phyloP scores from a whole-genome alignment of 2,797 vertebrate genomes.

The Neoniphon sammara region DNA sequence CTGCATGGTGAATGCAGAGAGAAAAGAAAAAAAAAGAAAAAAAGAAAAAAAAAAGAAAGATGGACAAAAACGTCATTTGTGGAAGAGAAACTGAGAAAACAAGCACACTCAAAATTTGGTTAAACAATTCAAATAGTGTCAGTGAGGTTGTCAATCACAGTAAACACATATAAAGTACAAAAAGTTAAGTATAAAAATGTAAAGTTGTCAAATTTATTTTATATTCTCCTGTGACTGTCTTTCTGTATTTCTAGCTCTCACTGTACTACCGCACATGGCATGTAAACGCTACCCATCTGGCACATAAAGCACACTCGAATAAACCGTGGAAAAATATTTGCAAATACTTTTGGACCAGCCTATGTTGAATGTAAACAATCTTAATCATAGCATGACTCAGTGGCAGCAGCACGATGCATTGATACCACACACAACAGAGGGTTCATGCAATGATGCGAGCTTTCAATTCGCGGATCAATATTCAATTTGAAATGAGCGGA shows the following conservation, averaged over 20 bases:
- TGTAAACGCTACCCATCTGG: no score
- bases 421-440: background rate
- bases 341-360: no score
- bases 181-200: no score
- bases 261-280: no score
- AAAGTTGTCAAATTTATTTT: no score
- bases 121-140: no score
- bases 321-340: background rate
- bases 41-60: constrained; percentile 17
- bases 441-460: background rate
- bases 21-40: background rate
- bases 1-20: constrained; percentile 58
- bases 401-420: background rate
- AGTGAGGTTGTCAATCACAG: no score
- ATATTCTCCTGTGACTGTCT: no score
- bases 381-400: background rate
- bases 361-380: background rate
- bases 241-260: no score
- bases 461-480: background rate
- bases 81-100: background rate
- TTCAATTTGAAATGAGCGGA: no score
- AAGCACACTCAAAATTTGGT: background rate
- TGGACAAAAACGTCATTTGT: background rate
- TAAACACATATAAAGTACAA: no score
- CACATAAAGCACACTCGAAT: background rate